Evolutionary conservation across 2,113 vertebrate genomes (phyloP).

Genomic region (Halichoeres trimaculatus): DNA sequence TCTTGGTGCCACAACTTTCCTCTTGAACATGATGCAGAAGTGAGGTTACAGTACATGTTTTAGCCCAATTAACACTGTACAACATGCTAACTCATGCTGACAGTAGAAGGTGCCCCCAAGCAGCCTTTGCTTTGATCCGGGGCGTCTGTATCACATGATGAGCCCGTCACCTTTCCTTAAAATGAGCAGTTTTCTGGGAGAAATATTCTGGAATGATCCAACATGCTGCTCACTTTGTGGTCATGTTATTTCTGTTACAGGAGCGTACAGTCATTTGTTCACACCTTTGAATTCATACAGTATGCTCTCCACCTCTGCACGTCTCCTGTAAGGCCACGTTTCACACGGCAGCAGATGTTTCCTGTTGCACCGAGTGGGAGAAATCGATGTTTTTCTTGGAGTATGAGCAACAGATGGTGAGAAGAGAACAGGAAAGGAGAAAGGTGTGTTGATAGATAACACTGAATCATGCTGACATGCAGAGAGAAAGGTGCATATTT

Average conservation of each 20-base stretch:
- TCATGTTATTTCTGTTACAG: not conserved
- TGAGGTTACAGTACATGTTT: too few relatives aligned
- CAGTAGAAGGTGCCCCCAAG: not conserved
- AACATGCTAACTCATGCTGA: not conserved
- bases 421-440: conserved; percentile 52
- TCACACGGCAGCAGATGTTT: conserved; percentile 71
- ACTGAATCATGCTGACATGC: conserved; percentile 16
- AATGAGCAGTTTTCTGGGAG: not conserved
- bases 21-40: too few relatives aligned
- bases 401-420: conserved; percentile 61
- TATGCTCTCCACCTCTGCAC: conserved; percentile 17
- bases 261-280: conserved; percentile 38
- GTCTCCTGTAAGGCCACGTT: conserved; percentile 50
- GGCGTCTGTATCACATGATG: not conserved
- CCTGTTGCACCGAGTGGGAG: conserved; percentile 63
- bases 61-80: too few relatives aligned
- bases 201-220: not conserved
- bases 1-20: too few relatives aligned
- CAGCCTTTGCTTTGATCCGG: not conserved
- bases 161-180: not conserved
- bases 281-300: conserved; percentile 45
- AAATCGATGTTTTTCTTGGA: conserved; percentile 64
- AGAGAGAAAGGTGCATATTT: conserved; percentile 25
- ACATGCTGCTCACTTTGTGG: not conserved
- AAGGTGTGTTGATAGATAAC: conserved; percentile 69